Base-by-base conservation (phyloP, 2,888 invertebrate genomes). In the Chrysomela aeneicollis region DNA sequence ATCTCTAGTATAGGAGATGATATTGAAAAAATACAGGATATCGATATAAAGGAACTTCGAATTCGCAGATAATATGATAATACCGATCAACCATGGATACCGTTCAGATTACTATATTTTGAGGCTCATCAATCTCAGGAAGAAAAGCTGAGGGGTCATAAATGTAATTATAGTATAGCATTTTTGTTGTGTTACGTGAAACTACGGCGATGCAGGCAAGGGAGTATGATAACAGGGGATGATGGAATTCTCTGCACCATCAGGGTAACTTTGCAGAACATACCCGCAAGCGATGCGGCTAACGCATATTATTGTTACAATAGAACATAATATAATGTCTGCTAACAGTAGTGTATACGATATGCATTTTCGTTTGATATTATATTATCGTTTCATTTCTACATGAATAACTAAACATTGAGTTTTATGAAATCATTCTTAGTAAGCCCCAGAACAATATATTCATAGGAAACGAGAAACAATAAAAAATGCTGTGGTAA, bases 281-380 rank as follows among this genome's bases (percentile, higher is more conserved):
- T 77, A 74, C 75, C 81, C 78, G 70, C 75, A 74, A 78, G 81
- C 80, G 73, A 79, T 81, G 81, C 81, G 79, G 81, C 80, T 79
- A 79, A 77, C 77, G 77, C 78, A 75, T 76, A 78, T n/a, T n/a
- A n/a, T 78, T 79, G 79, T 79, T 77, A 76, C 77, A 76, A 77
- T 77, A 75, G 75, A 75, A 76, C 77, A 73, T 72, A 37, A n/a
- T n/a, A 18, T 57, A 26, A 19, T 51, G 21, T 51, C 51, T 46
- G 42, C 15, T 42, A 42, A 42, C 42, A 42, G 35, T 35, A 35
- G 15, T 42, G 42, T 42, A 42, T 15, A 42, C 42, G 12, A 42
- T 42, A 12, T 42, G 42, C 42, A 42, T 42, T 42, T 42, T 42
- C 42, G 12, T 12, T 42, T 42, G 42, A 42, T 42, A 42, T 42